Evolutionary conservation across 2,888 invertebrate species (phyloP).

Genomic region (Trissoscelio sp.): DNA sequence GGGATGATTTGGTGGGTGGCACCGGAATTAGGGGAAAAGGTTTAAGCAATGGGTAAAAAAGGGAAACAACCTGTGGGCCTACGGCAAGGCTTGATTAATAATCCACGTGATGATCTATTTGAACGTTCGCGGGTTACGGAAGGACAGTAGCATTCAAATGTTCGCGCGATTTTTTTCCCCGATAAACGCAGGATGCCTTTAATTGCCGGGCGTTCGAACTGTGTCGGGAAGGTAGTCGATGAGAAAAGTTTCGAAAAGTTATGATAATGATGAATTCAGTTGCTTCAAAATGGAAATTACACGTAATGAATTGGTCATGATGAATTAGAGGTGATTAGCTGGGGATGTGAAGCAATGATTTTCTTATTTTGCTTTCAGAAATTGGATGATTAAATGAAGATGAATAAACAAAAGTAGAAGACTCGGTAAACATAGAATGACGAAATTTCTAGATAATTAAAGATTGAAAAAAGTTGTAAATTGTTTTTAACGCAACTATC

Average conservation of each 20-base stretch:
- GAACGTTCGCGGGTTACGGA: constrained; percentile 54
- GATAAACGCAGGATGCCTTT: constrained; percentile 48
- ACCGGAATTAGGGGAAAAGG: constrained; percentile 68
- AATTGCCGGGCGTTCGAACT: constrained; percentile 37
- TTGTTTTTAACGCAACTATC: too few species aligned
- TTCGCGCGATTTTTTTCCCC: constrained; percentile 47
- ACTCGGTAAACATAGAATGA: too few species aligned
- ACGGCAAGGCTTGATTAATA: constrained; percentile 57
- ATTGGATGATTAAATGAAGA: too few species aligned
- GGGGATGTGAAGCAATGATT: too few species aligned
- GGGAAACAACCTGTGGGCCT: constrained; percentile 61
- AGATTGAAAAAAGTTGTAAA: too few species aligned
- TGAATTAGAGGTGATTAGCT: too few species aligned
- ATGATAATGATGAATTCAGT: not conserved
- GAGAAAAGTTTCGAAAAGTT: constrained; percentile 14
- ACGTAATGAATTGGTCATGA: too few species aligned
- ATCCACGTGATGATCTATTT: constrained; percentile 49
- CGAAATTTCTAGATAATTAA: too few species aligned
- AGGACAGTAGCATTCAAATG: constrained; percentile 49
- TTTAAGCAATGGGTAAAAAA: constrained; percentile 58
- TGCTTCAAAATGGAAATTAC: too few species aligned
- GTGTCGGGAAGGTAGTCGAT: constrained; percentile 36
- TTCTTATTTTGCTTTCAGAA: too few species aligned
- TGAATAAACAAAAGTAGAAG: too few species aligned
- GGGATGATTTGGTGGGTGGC: too few species aligned